Percentiles rank a stretch among this genome's conserved stretches.
phyloP scores from a whole-genome alignment of 2,888 invertebrate genomes.

The Pristionchus exspectatus region DNA sequence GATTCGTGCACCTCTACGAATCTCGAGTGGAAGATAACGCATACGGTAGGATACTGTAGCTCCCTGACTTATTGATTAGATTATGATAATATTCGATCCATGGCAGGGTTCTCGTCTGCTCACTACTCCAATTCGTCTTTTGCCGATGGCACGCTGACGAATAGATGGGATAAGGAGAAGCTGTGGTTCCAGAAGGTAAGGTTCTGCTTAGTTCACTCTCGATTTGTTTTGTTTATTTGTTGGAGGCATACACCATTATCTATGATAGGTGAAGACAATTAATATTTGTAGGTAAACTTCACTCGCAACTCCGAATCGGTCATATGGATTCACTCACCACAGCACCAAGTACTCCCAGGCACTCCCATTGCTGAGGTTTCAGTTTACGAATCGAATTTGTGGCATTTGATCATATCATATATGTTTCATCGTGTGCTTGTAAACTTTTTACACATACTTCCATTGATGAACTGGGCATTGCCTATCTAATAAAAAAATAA shows the following conservation, averaged over 20 bases:
- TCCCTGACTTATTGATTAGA: not conserved
- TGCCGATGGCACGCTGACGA: constrained; percentile 72
- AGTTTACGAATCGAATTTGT: no score
- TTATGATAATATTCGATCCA: not conserved
- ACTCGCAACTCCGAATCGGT: constrained; percentile 76
- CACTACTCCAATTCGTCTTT: constrained; percentile 84
- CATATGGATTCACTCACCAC: constrained; percentile 78
- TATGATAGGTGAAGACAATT: not conserved
- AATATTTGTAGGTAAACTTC: constrained; percentile 71
- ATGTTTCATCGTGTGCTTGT: not conserved
- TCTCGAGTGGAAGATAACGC: constrained; percentile 82
- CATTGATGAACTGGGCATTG: not conserved
- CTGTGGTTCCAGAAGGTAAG: constrained; percentile 76
- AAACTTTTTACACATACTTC: no score
- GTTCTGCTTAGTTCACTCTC: not conserved
- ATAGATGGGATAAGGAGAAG: constrained; percentile 75
- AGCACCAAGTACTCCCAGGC: constrained; percentile 76
- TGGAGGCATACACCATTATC: no score
- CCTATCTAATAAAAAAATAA: not conserved
- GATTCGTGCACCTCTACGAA: constrained; percentile 76
- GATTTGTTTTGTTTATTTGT: not conserved
- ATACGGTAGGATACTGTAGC: constrained; percentile 82
- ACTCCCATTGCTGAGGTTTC: constrained; percentile 88
- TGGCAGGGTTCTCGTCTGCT: constrained; percentile 84
- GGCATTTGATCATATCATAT: not conserved